phyloP scores from a whole-genome alignment of 2,888 invertebrate genomes.

The Entomobrya proxima region DNA sequence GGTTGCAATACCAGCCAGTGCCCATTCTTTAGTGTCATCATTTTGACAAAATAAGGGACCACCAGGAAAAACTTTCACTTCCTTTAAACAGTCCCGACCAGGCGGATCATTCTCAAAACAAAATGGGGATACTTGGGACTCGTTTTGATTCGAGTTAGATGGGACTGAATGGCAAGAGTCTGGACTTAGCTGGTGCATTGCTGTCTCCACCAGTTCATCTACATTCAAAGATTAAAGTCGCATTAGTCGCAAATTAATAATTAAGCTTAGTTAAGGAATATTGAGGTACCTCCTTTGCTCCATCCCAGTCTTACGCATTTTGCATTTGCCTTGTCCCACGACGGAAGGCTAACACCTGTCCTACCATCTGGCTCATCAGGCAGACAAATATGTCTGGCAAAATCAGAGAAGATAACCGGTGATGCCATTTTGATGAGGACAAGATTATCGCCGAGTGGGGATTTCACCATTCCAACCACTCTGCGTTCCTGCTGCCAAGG shows the following conservation, averaged over 20 bases:
- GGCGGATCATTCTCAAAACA: constrained; percentile 74
- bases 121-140: constrained; percentile 52
- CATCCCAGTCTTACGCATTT: constrained; percentile 89
- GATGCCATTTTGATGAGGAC: constrained; percentile 88
- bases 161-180: constrained; percentile 69
- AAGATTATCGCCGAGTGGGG: constrained; percentile 91
- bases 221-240: background rate
- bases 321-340: constrained; percentile 69
- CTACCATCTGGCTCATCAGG: constrained; percentile 81
- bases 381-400: constrained; percentile 89
- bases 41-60: constrained; percentile 90
- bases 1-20: constrained; percentile 83
- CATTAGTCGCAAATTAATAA: background rate
- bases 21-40: constrained; percentile 86
- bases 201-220: constrained; percentile 75
- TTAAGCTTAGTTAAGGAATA: background rate
- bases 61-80: constrained; percentile 85
- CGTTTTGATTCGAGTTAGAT: constrained; percentile 40
- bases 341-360: constrained; percentile 71
- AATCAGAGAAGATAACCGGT: constrained; percentile 86
- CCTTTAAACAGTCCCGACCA: constrained; percentile 72
- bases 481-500: constrained; percentile 89
- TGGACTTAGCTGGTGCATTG: constrained; percentile 72
- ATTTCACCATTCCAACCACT: constrained; percentile 89
- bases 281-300: constrained; percentile 84